Conservation (phyloP, 2,888 invertebrate genomes). For the Smittia sp. region DNA sequence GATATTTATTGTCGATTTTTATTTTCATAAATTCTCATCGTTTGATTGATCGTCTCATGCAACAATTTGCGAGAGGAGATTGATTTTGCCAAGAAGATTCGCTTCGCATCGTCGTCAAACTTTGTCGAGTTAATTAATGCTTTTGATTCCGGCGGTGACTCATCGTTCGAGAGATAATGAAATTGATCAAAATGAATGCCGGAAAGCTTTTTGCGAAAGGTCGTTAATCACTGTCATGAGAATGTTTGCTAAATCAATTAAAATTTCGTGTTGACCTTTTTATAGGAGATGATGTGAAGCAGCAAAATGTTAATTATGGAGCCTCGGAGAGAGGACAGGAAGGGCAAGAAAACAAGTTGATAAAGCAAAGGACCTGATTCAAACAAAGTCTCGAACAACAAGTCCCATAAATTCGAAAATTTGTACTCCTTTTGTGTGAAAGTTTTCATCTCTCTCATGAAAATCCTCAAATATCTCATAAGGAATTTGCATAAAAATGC, state of each 20-base stretch:
- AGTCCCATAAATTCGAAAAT: slow-evolving; percentile 33
- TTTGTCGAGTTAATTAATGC: not conserved
- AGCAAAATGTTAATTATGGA: slow-evolving; percentile 34
- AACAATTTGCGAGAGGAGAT: slow-evolving; percentile 7
- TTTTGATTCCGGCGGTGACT: not conserved
- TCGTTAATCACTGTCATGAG: slow-evolving; percentile 33
- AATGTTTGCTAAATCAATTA: slow-evolving; percentile 30
- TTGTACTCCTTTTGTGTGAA: slow-evolving; percentile 2
- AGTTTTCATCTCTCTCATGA: not conserved
- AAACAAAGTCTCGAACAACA: slow-evolving; percentile 10
- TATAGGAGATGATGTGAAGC: not conserved
- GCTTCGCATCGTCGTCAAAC: not conserved
- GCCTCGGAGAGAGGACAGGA: not conserved
- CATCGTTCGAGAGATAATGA: slow-evolving; percentile 10
- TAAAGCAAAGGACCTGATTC: slow-evolving; percentile 19
- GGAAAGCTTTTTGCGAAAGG: not conserved
- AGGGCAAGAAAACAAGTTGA: slow-evolving; percentile 12
- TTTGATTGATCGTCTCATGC: slow-evolving; percentile 28
- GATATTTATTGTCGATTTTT: slow-evolving; percentile 25
- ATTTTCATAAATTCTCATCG: slow-evolving; percentile 5
- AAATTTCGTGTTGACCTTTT: slow-evolving; percentile 24
- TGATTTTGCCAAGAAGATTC: not conserved
- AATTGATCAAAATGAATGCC: not conserved
- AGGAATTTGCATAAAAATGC: slow-evolving; percentile 3
- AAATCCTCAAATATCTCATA: not conserved